A percentile compares a stretch with the other conserved stretches of the same genome.
Conservation (phyloP, 2,888 invertebrate genomes). For the Phymatocera aterrima region DNA sequence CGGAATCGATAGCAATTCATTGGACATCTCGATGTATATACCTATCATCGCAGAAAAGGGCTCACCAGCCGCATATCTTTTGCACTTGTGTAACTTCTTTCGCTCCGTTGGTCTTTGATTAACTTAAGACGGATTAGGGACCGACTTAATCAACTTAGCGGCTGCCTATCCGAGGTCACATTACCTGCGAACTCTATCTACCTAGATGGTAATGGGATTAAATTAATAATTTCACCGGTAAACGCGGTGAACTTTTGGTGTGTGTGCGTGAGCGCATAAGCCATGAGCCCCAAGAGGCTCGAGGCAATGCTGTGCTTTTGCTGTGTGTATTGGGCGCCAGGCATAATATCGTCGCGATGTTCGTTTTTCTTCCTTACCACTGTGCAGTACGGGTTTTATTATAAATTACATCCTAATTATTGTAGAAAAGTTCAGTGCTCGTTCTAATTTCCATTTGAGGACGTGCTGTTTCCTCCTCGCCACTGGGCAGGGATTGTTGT, state of each 20-base stretch:
- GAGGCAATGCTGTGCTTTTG: neutral
- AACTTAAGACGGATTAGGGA: slow-evolving; percentile 31
- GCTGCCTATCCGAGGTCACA: slow-evolving; percentile 40
- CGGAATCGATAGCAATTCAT: slow-evolving; percentile 20
- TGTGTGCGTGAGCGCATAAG: slow-evolving; percentile 16
- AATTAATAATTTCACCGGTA: slow-evolving; percentile 60
- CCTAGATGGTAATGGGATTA: slow-evolving; percentile 57
- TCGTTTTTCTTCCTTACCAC: neutral
- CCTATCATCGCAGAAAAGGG: neutral
- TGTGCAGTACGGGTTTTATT: neutral
- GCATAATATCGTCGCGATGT: neutral
- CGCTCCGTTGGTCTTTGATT: slow-evolving; percentile 19
- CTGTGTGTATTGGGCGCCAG: neutral
- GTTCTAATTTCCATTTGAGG: neutral
- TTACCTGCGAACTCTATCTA: slow-evolving; percentile 35
- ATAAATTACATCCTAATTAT: slow-evolving; percentile 36
- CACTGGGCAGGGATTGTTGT: slow-evolving; percentile 7
- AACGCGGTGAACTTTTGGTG: slow-evolving; percentile 10
- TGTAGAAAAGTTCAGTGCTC: slow-evolving; percentile 14
- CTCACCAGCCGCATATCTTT: neutral
- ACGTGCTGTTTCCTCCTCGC: neutral
- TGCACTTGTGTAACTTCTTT: slow-evolving; percentile 12
- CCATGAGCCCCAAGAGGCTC: neutral
- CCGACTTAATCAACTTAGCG: slow-evolving; percentile 42
- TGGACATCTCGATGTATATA: neutral